Evolutionary conservation across 2,888 invertebrate genomes (phyloP), one percentile per base, ranked within the genome.

Genomic region (Drosophila neonasuta): DNA sequence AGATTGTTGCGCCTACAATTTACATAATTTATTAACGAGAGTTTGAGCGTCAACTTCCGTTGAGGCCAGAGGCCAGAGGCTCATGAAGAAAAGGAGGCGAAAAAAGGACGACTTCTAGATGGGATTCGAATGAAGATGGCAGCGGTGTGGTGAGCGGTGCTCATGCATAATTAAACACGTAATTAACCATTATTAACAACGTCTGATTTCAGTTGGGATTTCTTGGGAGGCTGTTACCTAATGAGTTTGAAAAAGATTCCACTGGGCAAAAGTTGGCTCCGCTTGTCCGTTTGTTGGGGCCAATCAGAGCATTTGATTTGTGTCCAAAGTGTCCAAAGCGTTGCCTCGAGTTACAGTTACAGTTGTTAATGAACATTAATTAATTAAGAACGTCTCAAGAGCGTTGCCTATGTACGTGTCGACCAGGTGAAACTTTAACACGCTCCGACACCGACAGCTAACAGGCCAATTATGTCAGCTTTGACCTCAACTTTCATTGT

Each of bases 111-210:
- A 44, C 30, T 29, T 32, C n/a, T 30, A 36, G 10, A 42, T 32
- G 13, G 15, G 15, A 24, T n/a, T 13, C 17, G 29, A n/a, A 20
- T 32, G 17, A 24, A 63, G 55, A 36, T 36, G 36, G 36, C n/a
- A 36, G 36, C 36, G n/a, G 65, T 70, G 67, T 44, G 71, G 67
- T 44, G 71, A 64, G 71, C 54, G 58, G 36, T 77, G 56, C 83
- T 75, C 77, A 80, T 83, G 83, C 86, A 85, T 83, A 83, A 83
- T 83, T 83, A 85, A 83, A 85, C 83, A 83, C 83, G 86, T 83
- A 83, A 83, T 83, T 83, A 85, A 83, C 86, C 86, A 83, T 83
- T 85, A 83, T 83, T 84, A 84, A 84, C 79, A 84, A 84, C 79
- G 81, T 84, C 81, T 82, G 81, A 82, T 82, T 84, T 84, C 63